Conservation (phyloP, 2,113 vertebrate genomes). For the Daphoenositta chrysoptera region DNA sequence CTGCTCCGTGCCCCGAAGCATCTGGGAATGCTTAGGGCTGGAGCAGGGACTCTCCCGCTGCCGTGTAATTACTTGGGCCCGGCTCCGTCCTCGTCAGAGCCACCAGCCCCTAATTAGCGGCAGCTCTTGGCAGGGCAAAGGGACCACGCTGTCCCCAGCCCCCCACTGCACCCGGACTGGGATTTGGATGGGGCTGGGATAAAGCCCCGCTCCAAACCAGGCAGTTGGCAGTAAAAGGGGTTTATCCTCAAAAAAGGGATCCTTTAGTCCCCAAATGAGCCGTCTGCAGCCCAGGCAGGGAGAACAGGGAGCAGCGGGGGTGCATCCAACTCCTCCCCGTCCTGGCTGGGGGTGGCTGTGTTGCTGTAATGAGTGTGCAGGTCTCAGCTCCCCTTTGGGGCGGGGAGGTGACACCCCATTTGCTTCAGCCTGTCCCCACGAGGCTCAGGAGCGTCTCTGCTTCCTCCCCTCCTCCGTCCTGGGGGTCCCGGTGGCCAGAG, state of each 20-base stretch:
- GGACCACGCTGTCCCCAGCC: not conserved
- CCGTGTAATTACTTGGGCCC: not conserved
- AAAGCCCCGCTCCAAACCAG: not conserved
- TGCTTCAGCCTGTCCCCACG: rapidly evolving
- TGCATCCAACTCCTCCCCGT: not conserved
- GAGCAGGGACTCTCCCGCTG: not conserved
- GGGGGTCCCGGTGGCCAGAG: not conserved
- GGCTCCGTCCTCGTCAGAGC: not conserved
- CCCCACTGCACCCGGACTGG: rapidly evolving
- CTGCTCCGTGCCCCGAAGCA: not conserved
- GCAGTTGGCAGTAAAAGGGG: rapidly evolving
- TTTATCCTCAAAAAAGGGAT: rapidly evolving
- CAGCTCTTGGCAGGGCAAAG: not conserved
- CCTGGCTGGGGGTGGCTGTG: not conserved
- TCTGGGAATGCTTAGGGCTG: not conserved
- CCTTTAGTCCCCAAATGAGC: not conserved
- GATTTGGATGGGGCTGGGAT: not conserved
- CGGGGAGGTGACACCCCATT: too few relatives aligned
- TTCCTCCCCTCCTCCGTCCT: rapidly evolving
- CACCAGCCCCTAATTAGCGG: not conserved
- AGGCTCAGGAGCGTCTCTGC: not conserved
- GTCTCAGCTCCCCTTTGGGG: not conserved
- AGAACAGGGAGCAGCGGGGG: rapidly evolving
- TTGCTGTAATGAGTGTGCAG: not conserved
- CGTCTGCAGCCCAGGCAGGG: rapidly evolving